Conservation (phyloP, 2,888 invertebrate genomes). For the Eutolmus rufibarbis region DNA sequence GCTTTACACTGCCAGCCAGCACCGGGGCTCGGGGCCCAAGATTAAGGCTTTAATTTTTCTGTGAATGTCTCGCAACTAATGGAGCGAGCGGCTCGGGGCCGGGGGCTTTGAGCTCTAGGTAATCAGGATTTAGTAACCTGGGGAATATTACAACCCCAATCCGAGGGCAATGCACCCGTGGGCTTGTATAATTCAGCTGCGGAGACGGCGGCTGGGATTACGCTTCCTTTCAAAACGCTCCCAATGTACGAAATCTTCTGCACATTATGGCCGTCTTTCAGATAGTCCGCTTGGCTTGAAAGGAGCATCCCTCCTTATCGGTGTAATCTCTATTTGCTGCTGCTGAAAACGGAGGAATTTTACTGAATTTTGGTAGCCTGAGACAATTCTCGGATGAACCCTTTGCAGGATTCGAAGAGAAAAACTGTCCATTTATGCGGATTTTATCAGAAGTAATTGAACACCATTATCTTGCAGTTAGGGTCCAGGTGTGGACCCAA, state of each 20-base stretch:
- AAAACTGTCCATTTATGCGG: background rate
- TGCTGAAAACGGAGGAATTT: background rate
- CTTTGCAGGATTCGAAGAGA: background rate
- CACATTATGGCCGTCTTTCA: background rate
- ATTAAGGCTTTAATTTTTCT: conserved; percentile 22
- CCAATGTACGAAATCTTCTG: background rate
- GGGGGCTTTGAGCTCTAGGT: background rate
- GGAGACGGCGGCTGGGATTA: background rate
- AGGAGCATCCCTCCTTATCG: background rate
- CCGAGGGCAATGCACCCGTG: background rate
- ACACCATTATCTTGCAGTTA: background rate
- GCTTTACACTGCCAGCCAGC: background rate
- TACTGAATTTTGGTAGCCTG: background rate
- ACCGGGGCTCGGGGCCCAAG: background rate
- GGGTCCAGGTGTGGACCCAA: background rate
- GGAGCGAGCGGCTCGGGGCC: background rate
- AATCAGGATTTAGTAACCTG: conserved; percentile 23
- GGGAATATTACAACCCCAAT: background rate
- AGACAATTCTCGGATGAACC: background rate
- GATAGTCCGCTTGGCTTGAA: background rate
- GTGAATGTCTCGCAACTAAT: conserved; percentile 11
- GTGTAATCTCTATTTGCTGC: background rate
- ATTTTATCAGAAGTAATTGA: background rate
- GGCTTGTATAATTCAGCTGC: background rate
- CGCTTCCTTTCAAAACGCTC: background rate